Evolutionary conservation across 2,113 vertebrate species (phyloP).

Genomic region (Rostratula benghalensis): DNA sequence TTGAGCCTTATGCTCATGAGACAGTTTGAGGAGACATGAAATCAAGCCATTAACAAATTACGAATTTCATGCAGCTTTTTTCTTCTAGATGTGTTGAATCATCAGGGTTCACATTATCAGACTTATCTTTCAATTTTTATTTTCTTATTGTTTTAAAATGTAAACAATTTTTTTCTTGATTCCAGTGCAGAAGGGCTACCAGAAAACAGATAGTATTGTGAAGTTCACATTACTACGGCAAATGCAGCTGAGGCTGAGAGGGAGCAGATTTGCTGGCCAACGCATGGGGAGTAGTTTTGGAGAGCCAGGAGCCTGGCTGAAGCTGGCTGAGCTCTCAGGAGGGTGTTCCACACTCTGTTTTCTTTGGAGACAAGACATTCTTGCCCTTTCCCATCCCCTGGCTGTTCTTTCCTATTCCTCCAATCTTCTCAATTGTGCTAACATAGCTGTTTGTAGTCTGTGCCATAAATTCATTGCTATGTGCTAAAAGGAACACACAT

Average conservation of each 20-base stretch:
- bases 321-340: not conserved
- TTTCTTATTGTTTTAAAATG: not conserved
- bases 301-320: constrained; percentile 27
- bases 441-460: not conserved
- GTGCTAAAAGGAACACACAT: not conserved
- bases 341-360: constrained; percentile 22
- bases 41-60: not conserved
- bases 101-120: not conserved
- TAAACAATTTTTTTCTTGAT: not conserved
- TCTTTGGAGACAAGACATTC: constrained; percentile 38
- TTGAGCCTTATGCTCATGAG: not conserved
- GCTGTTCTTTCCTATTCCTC: not conserved
- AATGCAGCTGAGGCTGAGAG: not conserved
- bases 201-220: not conserved
- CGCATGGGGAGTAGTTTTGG: not conserved
- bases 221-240: constrained; percentile 6
- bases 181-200: not conserved
- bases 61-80: not conserved
- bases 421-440: constrained; percentile 6
- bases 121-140: not conserved
- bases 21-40: not conserved
- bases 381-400: constrained; percentile 44
- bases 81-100: not conserved
- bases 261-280: not conserved
- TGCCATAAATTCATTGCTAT: not conserved